Evolutionary conservation across 2,888 invertebrate genomes (phyloP), one percentile per base, ranked within the genome.

Genomic region (Pachydiplax longipennis): DNA sequence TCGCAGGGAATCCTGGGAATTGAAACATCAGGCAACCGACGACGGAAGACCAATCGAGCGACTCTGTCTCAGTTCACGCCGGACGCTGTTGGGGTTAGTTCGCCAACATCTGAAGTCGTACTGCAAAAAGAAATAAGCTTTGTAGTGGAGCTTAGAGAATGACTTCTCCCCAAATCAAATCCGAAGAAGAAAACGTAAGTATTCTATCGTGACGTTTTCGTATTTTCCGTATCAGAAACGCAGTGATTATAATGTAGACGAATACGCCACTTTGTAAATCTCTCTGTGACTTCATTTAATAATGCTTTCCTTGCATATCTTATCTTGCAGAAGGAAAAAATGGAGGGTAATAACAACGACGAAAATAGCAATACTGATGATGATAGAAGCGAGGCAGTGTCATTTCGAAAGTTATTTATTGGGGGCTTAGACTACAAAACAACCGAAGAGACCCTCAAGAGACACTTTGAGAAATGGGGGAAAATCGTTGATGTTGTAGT

Each of bases 381-480:
- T 22, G 83, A 91, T 53, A 82, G 83, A 48, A 81, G 40, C 92
- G 97, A 97, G 93, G 97, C 97, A 0, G 98, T 98, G 93, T 97
- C 98, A 93, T 96, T 97, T 93, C 95, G 98, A 80, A 99, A 99
- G 93, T 94, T 99, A 90, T 99, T 99, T 93, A 99, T 99, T 93
- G 99, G 99, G 22, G 99, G 99, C 15, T 94, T 99, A 90, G 98
- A 99, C 94, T 99, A 98, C 93, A 96, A 98, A 92, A 99, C 99
- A 8, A 98, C 98, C n/a, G 99, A 99, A 93, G 97, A 98, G 65
- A 97, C 98, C 12, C 94, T 99, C 44, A 98, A 98, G 93, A 96
- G 96, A 91, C 98, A 99, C 94, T 99, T 99, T 94, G 98, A 98
- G 93, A 97, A 99, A 96, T 99, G 98, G 98, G 99, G 99, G 35